phyloP scores from a whole-genome alignment of 2,113 vertebrate genomes.

The Ciconia maguari region DNA sequence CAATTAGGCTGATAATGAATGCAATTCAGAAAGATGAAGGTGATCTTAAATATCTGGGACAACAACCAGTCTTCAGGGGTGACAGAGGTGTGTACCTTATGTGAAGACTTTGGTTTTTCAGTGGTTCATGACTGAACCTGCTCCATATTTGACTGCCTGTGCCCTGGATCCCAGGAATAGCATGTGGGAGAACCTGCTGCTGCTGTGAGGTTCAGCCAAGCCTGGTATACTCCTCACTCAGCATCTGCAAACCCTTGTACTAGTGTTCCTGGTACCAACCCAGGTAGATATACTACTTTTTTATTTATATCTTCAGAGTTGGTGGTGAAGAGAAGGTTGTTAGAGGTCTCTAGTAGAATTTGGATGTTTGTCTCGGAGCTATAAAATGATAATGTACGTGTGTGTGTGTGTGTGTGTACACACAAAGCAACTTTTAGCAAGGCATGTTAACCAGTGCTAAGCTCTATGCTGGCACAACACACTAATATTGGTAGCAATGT shows the following conservation, averaged over 20 bases:
- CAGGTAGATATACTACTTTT: not conserved
- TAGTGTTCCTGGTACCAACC: not conserved
- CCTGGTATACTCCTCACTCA: not conserved
- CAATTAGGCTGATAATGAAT: not conserved
- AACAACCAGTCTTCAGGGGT: not conserved
- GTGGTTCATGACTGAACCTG: not conserved
- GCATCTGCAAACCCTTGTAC: not conserved
- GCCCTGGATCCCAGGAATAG: not conserved
- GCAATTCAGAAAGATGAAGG: not conserved
- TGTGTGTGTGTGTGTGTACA: too few species aligned
- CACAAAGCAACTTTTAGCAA: not conserved
- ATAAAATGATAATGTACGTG: not conserved
- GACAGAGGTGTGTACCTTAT: not conserved
- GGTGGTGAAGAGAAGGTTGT: not conserved
- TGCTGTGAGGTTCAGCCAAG: not conserved
- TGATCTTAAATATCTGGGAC: not conserved
- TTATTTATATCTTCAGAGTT: not conserved
- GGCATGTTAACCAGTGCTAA: not conserved
- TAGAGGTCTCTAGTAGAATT: not conserved
- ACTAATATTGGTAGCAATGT: not conserved
- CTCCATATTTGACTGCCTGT: not conserved
- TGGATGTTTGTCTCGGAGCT: rapidly evolving
- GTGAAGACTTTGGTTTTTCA: not conserved
- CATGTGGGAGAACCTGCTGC: not conserved
- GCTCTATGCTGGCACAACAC: not conserved